Evolutionary conservation across 2,113 vertebrate genomes (phyloP).

Genomic region (Phyllopteryx taeniolatus): DNA sequence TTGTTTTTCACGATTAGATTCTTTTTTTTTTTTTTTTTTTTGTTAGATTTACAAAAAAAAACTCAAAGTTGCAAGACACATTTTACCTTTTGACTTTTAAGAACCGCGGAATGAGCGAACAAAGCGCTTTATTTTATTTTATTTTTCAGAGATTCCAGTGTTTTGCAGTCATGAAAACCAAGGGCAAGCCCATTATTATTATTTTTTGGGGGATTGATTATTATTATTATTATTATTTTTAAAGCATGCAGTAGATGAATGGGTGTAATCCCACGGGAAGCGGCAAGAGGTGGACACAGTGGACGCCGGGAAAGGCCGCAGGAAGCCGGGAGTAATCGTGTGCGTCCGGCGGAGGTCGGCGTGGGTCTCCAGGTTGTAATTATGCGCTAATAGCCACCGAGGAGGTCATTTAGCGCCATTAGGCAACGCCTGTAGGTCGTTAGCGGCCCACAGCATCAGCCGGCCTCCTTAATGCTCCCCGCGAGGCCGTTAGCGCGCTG

Average conservation of each 20-base stretch:
- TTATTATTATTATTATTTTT: neutral
- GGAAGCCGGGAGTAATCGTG: slow-evolving; percentile 63
- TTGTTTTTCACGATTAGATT: too few relatives aligned
- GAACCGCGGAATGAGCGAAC: neutral
- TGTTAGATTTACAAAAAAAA: neutral
- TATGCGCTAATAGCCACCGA: slow-evolving; percentile 83
- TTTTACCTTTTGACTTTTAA: neutral
- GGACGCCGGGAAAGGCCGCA: slow-evolving; percentile 18
- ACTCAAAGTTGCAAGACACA: too few relatives aligned
- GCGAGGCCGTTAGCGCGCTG: slow-evolving; percentile 79
- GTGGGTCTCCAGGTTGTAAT: slow-evolving; percentile 82
- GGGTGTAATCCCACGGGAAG: slow-evolving; percentile 28
- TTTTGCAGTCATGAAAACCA: neutral
- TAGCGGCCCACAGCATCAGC: slow-evolving; percentile 84
- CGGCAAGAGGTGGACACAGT: slow-evolving; percentile 28
- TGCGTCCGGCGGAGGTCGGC: slow-evolving; percentile 78
- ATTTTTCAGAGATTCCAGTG: neutral
- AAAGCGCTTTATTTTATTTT: too few relatives aligned
- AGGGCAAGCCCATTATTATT: too few relatives aligned
- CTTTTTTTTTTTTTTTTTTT: neutral
- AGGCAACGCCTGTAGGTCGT: slow-evolving; percentile 82
- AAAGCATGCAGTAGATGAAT: slow-evolving; percentile 39
- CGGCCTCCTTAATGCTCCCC: slow-evolving; percentile 81
- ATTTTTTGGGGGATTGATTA: too few relatives aligned
- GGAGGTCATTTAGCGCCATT: slow-evolving; percentile 84